Evolutionary conservation across 2,797 vertebrate species (phyloP).

Genomic region (Acropternis orthonyx): DNA sequence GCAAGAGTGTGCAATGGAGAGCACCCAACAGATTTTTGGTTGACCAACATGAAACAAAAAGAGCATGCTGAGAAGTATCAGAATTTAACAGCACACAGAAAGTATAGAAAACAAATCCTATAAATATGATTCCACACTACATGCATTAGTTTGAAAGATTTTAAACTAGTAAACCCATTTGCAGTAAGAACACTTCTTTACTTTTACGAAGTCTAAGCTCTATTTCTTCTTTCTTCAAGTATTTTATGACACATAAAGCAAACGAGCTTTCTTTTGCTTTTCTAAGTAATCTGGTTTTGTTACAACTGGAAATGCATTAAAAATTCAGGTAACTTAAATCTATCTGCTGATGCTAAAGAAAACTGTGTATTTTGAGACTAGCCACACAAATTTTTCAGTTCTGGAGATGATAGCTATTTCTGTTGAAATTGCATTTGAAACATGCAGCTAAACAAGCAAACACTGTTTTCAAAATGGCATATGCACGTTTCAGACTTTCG

Average conservation of each 20-base stretch:
- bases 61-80: neutral
- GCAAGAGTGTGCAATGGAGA: neutral
- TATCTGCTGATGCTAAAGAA: neutral
- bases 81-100: neutral
- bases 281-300: neutral
- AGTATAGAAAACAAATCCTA: neutral
- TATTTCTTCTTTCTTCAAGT: neutral
- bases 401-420: constrained; percentile 4
- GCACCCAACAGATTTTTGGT: neutral
- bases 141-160: neutral
- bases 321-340: constrained; percentile 14
- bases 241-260: neutral
- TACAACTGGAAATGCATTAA: neutral
- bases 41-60: neutral
- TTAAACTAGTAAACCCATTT: neutral
- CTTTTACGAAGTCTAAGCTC: neutral
- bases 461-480: neutral
- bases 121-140: neutral
- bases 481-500: neutral
- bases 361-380: neutral
- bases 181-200: neutral
- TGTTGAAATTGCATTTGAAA: neutral
- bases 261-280: neutral
- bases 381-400: constrained; percentile 20
- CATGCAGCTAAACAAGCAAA: neutral